A percentile compares a stretch with the other conserved stretches of the same genome.
phyloP scores from a whole-genome alignment of 1,140 invertebrate species.

The Eumaeus atala region DNA sequence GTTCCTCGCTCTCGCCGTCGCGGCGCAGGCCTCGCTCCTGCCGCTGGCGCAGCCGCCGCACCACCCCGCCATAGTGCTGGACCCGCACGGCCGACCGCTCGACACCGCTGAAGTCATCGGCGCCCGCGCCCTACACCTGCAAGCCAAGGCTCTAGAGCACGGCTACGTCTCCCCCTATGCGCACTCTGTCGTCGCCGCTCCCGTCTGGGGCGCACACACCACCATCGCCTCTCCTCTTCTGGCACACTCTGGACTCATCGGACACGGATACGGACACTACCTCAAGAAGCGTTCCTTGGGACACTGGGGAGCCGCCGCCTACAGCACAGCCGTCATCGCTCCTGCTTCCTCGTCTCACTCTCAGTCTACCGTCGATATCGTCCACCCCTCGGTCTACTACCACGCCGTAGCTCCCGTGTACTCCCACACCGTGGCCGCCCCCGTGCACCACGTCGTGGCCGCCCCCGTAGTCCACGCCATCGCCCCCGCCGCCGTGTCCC shows the following conservation, averaged over 20 bases:
- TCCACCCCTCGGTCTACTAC: conserved; percentile 26
- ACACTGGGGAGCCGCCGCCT: conserved; percentile 25
- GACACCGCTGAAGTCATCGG: conserved; percentile 69
- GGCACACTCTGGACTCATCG: conserved; percentile 25
- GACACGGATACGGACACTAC: conserved; percentile 40
- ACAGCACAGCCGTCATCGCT: conserved; percentile 33
- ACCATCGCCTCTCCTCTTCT: conserved; percentile 29
- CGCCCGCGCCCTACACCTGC: conserved; percentile 62
- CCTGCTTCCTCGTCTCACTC: conserved; percentile 32
- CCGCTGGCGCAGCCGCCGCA: conserved; percentile 5
- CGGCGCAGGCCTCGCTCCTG: conserved; percentile 4
- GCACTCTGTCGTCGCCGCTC: conserved; percentile 18
- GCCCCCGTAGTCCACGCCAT: conserved; percentile 30
- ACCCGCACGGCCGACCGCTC: conserved; percentile 53
- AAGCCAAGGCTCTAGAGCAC: conserved; percentile 57
- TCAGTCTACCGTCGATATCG: conserved; percentile 25
- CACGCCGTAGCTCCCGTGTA: conserved; percentile 34
- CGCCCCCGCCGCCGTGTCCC: conserved; percentile 38
- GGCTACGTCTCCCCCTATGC: conserved; percentile 45
- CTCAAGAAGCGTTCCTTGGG: conserved; percentile 52
- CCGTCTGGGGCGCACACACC: conserved; percentile 34
- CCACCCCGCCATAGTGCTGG: conserved; percentile 36
- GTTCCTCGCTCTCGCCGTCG: not conserved
- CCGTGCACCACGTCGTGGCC: conserved; percentile 20
- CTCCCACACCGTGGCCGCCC: conserved; percentile 10